These are phyloP conservation scores for Scatophagus argus DNA, from an alignment of 2,113 vertebrate genomes.

Conservation along the genomic window DNA sequence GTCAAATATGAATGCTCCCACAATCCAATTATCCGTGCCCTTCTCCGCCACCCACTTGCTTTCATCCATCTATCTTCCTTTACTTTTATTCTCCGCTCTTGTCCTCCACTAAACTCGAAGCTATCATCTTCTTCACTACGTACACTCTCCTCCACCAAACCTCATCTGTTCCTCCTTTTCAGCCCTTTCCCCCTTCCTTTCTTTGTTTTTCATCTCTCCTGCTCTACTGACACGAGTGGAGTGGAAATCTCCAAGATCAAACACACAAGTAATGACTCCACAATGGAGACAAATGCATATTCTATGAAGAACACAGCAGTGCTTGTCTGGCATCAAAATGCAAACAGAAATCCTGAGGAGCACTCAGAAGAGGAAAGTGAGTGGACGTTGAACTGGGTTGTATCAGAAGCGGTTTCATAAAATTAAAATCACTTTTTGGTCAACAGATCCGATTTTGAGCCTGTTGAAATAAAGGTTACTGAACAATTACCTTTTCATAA, in stretches of 20 bases:
- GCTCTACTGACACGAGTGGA: not conserved
- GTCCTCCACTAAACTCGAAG: not conserved
- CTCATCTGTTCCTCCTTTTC: not conserved
- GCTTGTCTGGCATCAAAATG: not conserved
- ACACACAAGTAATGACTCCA: conserved; percentile 2
- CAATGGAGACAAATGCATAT: not conserved
- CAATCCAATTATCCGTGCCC: conserved; percentile 43
- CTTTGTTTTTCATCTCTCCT: not conserved
- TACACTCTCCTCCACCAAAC: not conserved
- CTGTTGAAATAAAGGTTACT: not conserved
- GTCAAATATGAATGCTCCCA: conserved; percentile 36
- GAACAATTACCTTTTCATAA: not conserved
- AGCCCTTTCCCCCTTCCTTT: not conserved
- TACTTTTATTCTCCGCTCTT: not conserved
- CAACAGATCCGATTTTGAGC: not conserved
- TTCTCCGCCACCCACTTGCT: conserved; percentile 24
- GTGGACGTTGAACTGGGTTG: not conserved
- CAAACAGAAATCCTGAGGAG: not conserved
- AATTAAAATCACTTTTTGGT: not conserved
- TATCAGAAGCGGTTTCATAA: not conserved
- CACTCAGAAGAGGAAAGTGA: not conserved
- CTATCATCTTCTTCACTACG: conserved; percentile 4
- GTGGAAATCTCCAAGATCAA: conserved; percentile 14
- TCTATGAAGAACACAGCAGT: not conserved
- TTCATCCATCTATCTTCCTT: not conserved